Conservation (phyloP, 2,113 vertebrate genomes). For the Falco punctatus region DNA sequence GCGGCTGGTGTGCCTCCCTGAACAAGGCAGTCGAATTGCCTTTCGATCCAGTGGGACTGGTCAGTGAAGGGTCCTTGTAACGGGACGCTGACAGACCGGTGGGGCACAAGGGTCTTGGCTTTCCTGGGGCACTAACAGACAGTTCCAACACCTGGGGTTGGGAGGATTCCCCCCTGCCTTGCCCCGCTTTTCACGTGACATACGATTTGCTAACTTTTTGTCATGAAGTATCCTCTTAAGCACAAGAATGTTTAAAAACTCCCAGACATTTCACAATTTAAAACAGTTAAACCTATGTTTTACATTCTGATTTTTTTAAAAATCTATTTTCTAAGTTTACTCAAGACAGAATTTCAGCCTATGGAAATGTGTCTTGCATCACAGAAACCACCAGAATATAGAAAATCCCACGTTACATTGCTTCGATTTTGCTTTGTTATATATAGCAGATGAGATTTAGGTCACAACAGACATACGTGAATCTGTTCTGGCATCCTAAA, state of each 20-base stretch:
- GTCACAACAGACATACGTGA: accelerated
- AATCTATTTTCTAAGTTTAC: neutral
- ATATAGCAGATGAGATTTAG: neutral
- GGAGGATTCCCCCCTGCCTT: too few relatives aligned
- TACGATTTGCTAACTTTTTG: neutral
- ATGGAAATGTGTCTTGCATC: neutral
- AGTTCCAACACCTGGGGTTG: too few relatives aligned
- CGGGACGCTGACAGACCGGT: too few relatives aligned
- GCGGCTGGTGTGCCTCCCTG: too few relatives aligned
- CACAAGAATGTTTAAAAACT: neutral
- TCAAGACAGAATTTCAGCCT: neutral
- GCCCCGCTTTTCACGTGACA: too few relatives aligned
- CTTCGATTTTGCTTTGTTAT: neutral
- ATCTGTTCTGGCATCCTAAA: neutral
- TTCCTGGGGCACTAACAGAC: too few relatives aligned
- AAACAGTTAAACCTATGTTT: neutral
- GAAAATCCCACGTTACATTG: neutral
- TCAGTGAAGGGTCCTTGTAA: too few relatives aligned
- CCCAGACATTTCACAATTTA: neutral
- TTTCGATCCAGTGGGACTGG: too few relatives aligned
- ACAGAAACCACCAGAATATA: neutral
- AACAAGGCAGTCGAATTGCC: too few relatives aligned
- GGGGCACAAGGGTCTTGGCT: too few relatives aligned
- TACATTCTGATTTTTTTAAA: neutral
- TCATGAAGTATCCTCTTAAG: neutral